Evolutionary conservation across 2,797 vertebrate species (phyloP).

Genomic region (Sparus aurata): DNA sequence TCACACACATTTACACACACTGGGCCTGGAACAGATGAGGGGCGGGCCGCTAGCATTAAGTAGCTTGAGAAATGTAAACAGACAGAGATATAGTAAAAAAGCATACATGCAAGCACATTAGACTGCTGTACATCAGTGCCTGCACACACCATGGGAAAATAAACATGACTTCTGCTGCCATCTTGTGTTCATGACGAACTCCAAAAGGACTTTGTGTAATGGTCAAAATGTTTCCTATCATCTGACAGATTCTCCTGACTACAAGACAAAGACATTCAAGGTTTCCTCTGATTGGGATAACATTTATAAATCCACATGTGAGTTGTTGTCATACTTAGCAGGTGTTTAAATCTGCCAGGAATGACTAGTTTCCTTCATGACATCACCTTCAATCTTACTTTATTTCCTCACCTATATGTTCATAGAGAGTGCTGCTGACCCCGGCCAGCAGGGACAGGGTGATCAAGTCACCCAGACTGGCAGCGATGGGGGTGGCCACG

Average conservation of each 20-base stretch:
- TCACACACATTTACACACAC: not conserved
- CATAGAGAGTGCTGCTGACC: slow-evolving; percentile 90
- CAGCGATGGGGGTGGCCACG: slow-evolving; percentile 95
- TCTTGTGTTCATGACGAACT: slow-evolving; percentile 67
- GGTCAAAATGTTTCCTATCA: not conserved
- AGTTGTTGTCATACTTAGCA: not conserved
- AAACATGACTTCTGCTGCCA: slow-evolving; percentile 74
- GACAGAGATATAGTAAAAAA: not conserved
- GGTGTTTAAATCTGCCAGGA: not conserved
- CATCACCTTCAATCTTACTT: not conserved
- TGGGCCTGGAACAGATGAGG: not conserved
- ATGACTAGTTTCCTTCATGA: not conserved
- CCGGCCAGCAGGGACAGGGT: slow-evolving; percentile 93
- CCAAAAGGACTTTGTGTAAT: not conserved
- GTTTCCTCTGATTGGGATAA: not conserved
- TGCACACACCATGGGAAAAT: slow-evolving; percentile 45
- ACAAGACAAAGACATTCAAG: not conserved
- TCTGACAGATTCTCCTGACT: not conserved
- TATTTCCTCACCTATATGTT: slow-evolving; percentile 85
- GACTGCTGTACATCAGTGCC: not conserved
- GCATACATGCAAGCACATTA: not conserved
- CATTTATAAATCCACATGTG: not conserved
- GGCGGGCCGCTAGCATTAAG: not conserved
- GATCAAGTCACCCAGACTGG: slow-evolving; percentile 95
- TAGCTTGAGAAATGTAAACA: not conserved